Conservation (phyloP, 2,888 invertebrate genomes). For the Autographa pulchrina region DNA sequence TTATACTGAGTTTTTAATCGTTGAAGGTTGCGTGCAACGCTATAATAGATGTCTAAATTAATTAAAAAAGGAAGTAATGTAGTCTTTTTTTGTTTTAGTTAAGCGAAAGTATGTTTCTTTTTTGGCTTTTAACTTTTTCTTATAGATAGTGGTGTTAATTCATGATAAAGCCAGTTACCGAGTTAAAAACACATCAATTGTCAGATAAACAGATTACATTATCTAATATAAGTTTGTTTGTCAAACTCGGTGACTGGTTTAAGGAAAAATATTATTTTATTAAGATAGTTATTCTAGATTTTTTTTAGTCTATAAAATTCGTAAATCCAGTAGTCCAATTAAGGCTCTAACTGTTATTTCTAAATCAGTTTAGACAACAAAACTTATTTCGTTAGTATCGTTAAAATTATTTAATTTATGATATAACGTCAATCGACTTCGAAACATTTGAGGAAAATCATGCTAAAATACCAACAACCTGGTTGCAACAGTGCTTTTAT, state of each 20-base stretch:
- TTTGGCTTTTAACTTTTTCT: not conserved
- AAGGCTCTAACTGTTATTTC: no score
- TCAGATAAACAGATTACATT: no score
- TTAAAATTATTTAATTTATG: constrained; percentile 9
- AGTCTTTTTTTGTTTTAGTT: not conserved
- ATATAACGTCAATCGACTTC: constrained; percentile 5
- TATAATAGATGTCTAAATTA: not conserved
- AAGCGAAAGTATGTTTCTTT: not conserved
- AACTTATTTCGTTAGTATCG: not conserved
- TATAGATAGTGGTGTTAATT: not conserved
- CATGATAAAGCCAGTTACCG: no score
- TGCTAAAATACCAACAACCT: not conserved
- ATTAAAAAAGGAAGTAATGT: not conserved
- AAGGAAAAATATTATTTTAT: no score
- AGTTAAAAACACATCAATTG: not conserved
- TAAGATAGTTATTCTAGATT: no score
- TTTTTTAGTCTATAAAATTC: no score
- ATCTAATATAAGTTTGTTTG: no score
- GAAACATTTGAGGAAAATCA: not conserved
- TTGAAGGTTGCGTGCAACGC: not conserved
- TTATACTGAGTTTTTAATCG: not conserved
- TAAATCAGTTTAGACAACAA: no score
- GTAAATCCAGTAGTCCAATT: no score
- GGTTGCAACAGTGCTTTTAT: not conserved
- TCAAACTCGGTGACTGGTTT: no score